Evolutionary conservation across 2,888 invertebrate species (phyloP), one percentile per base, ranked within the genome.

Genomic region (Odontothrips loti): DNA sequence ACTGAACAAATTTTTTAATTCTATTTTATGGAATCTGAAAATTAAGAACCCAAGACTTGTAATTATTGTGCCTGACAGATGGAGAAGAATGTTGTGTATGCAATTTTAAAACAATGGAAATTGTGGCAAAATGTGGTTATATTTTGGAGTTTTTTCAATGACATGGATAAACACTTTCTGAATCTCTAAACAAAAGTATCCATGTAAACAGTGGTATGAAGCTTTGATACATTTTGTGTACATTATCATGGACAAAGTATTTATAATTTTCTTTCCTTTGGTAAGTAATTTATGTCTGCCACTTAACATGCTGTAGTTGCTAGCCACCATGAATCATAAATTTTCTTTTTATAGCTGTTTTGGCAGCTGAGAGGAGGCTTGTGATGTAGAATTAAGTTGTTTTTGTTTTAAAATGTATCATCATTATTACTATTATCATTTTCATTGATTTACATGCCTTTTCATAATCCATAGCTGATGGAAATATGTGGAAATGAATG

Each of bases 381-480:
- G 68, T 75, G 68, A 75, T 75, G 68, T 75, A 75, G 68, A 75
- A 75, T 58, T 75, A 75, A 75, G 68, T 27, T 27, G 68, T 75
- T 75, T 68, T 75, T 23, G 68, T 75, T 23, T 27, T 75, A 27
- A 11, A 27, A 75, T 27, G 27, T 75, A 27, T 75, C 27, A 27
- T 75, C 68, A 75, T 75, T 27, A 23, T 75, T 75, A 27, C 27
- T 75, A 58, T 58, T 17, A 27, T 75, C 68, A 75, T 27, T 75
- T 12, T 75, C 68, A 75, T 75, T 75, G 23, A 75, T 75, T 75
- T 27, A 27, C 68, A 75, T 75, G 68, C 27, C 68, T 75, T 75
- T 75, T 75, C 68, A 75, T 75, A 75, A 27, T 75, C 12, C 68
- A 75, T 75, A 75, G 9, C 68, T 10, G 2, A 27, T 75, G 23